phyloP scores from a whole-genome alignment of 2,797 vertebrate genomes.

The Tiaroga cobitis region DNA sequence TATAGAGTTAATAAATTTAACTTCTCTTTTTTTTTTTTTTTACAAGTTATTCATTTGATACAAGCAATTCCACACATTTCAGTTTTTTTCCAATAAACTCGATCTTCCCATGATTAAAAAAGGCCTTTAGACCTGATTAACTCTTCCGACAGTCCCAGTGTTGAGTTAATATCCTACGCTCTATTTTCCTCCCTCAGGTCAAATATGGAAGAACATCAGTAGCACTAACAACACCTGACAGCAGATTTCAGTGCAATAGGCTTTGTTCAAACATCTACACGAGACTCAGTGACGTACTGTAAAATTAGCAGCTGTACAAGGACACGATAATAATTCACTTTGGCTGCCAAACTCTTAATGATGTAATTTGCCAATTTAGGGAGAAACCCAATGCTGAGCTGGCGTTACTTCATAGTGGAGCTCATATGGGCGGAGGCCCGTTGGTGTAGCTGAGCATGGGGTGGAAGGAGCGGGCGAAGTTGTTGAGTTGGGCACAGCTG shows the following conservation, averaged over 20 bases:
- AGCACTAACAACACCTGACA: constrained; percentile 47
- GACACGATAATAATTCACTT: constrained; percentile 57
- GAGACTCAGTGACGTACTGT: constrained; percentile 51
- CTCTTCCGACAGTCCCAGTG: constrained; percentile 41
- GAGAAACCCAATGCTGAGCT: constrained; percentile 2
- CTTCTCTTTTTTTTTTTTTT: constrained; percentile 57
- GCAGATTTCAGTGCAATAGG: constrained; percentile 57
- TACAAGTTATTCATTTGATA: constrained; percentile 81
- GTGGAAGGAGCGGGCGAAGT: constrained; percentile 93
- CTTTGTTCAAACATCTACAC: constrained; percentile 64
- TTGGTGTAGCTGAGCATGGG: constrained; percentile 95
- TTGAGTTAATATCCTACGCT: constrained; percentile 53
- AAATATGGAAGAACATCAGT: constrained; percentile 52
- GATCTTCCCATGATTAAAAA: constrained; percentile 67
- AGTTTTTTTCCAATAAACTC: constrained; percentile 68
- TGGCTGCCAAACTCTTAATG: constrained; percentile 43
- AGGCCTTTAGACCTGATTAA: constrained; percentile 58
- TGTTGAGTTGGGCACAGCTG: constrained; percentile 90
- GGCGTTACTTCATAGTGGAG: neutral
- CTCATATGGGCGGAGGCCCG: constrained; percentile 92
- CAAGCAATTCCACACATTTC: constrained; percentile 71
- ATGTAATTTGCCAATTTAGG: constrained; percentile 23
- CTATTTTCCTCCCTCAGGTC: constrained; percentile 41
- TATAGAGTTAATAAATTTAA: constrained; percentile 81
- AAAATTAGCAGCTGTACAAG: constrained; percentile 63